Evolutionary conservation across 2,888 invertebrate genomes (phyloP), one percentile per base, ranked within the genome.

Genomic region (Eristalis tenax): DNA sequence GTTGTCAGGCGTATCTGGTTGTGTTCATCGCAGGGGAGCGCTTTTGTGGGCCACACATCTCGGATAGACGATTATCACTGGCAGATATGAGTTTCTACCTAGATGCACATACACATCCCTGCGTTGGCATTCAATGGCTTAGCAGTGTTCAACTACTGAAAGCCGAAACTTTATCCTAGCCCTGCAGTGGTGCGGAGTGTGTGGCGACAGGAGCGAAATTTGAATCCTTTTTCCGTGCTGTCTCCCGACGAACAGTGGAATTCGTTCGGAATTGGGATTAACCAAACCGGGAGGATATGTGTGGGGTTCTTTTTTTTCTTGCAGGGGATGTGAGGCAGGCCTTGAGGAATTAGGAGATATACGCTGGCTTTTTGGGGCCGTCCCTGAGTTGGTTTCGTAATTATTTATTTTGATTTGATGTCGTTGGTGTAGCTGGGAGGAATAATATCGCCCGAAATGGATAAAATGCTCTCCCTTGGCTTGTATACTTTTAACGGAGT

Each of bases 111-210:
- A 61, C 63, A 57, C 73, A 83, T 82, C 35, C 70, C 61, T 71
- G 81, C 81, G 84, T 13, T 76, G 85, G 81, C 38, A 81, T 85
- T 85, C 85, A 69, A 82, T 85, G 85, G 85, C 82, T 82, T 85
- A 85, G 77, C 77, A 74, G 76, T 74, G 65, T 78, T 78, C 83
- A 78, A 74, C 86, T 83, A 78, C 74, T 66, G 78, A 83, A 81
- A 74, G 65, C 69, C 70, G 74, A 86, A 86, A 86, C 77, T 86
- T 86, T 77, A 86, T 77, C 77, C 59, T 74, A 76, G 70, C 81
- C 18, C n/a, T 28, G 59, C 13, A 11, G 59, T 28, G 56, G 22
- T 32, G 56, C 61, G 40, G 64, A 77, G 70, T 38, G 59, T 68
- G 61, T 28, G 64, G 74, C 69, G 56, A 69, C 35, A 71, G 22